Conservation (phyloP, 2,797 vertebrate genomes). For the Octomys mimax region DNA sequence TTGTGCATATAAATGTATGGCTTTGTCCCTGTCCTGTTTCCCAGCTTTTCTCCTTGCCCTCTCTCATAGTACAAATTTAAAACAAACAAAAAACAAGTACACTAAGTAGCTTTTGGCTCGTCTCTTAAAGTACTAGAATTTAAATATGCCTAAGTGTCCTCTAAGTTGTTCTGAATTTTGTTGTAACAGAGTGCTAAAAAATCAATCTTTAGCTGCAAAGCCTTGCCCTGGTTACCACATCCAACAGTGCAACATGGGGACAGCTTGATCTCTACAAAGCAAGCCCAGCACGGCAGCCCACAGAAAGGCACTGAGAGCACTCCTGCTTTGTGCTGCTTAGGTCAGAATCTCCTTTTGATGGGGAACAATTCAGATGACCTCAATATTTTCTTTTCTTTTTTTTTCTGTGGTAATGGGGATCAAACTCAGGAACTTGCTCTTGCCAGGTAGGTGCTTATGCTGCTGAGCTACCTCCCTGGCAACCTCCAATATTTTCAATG, state of each 20-base stretch:
- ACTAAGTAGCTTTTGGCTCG: neutral
- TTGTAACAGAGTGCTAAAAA: neutral
- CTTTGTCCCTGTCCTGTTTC: no score
- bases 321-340: neutral
- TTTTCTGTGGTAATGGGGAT: no score
- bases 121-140: slow-evolving; percentile 12
- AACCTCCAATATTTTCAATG: neutral
- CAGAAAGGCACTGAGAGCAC: neutral
- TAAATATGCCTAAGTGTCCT: neutral
- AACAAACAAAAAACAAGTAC: neutral
- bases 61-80: neutral
- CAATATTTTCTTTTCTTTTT: neutral
- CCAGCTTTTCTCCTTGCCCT: no score
- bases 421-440: no score
- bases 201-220: neutral
- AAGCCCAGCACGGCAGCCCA: neutral
- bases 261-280: neutral
- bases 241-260: neutral
- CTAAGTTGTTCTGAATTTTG: neutral
- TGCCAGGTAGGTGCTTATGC: no score
- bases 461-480: no score
- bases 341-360: neutral
- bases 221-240: neutral
- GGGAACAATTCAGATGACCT: neutral
- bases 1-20: no score